Base-by-base conservation (phyloP, 2,113 vertebrate species). In the Dasyurus viverrinus region DNA sequence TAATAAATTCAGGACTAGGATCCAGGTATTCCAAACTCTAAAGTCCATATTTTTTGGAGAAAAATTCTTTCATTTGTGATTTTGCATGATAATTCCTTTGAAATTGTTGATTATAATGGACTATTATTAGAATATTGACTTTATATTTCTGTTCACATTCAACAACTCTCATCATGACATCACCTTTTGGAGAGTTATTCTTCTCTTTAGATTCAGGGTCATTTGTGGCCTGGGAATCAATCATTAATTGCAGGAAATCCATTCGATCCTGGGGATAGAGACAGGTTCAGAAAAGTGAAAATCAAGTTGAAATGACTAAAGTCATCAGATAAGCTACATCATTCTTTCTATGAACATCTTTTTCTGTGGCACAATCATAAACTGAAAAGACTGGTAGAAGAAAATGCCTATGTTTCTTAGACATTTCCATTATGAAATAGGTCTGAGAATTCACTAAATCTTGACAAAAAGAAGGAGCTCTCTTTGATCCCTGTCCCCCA, bases 171-270 rank as follows among this genome's bases (percentile, higher is more conserved):
- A 76, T n/a, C 94, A 52, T 90, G 48, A 55, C 57, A 90, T 19
- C 95, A 97, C 97, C 91, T 97, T 96, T 97, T 48, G 94, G 90
- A 0, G 26, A 57, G 42, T 19, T 19, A 2, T 55, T 36, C 54
- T 89, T 92, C 10, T 89, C 94, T 50, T 90, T 95, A 93, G 92
- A 24, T 23, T 95, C 76, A 19, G 92, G 96, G 47, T 98, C 97
- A 12, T 53, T 84, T 4, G 97, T 95, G 89, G 93, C 97, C 93
- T 99, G 99, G 0, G 98, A 98, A 93, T 99, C 98, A 27, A 99
- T 96, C 99, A 99, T 99, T 89, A 99, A 97, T 90, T 99, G 98
- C 50, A 99, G 97, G 95, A 99, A 99, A 97, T 99, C 99, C 94
- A 99, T 98, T 2, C 98, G 97, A 90, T 91, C 94, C 99, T 99